Evolutionary conservation across 1,140 invertebrate species (phyloP).

Genomic region (Gryon sp.): DNA sequence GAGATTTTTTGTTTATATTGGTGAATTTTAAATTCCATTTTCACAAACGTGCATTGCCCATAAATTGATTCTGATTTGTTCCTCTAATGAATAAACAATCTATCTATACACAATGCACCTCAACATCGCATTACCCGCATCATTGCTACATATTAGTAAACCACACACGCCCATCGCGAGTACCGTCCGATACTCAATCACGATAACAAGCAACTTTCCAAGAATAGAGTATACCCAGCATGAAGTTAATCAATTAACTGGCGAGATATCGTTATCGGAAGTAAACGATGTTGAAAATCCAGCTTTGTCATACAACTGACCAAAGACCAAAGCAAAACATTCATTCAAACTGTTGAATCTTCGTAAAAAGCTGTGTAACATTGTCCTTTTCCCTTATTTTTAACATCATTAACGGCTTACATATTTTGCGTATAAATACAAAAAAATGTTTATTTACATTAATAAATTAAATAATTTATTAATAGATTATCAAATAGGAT

Average conservation of each 20-base stretch:
- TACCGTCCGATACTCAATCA: conserved; percentile 48
- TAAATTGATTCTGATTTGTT: conserved; percentile 26
- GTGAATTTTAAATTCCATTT: conserved; percentile 22
- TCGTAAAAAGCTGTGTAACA: too few species aligned
- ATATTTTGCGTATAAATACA: too few species aligned
- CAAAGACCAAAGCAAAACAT: background rate
- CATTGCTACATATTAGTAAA: conserved; percentile 59
- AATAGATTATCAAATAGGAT: too few species aligned
- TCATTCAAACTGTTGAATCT: too few species aligned
- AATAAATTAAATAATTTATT: too few species aligned
- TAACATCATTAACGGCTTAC: too few species aligned
- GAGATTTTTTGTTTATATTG: conserved; percentile 4
- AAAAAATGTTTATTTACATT: too few species aligned
- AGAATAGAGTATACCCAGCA: conserved; percentile 32
- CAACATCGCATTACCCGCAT: conserved; percentile 46
- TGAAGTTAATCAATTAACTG: conserved; percentile 47
- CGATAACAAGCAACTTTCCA: conserved; percentile 60
- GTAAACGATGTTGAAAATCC: conserved; percentile 42
- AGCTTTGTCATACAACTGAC: conserved; percentile 14
- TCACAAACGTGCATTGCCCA: conserved; percentile 9
- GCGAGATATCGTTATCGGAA: conserved; percentile 45
- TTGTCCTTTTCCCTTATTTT: too few species aligned
- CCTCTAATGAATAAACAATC: conserved; percentile 52
- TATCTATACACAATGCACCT: conserved; percentile 41
- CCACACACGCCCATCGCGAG: conserved; percentile 49